Base-by-base conservation (phyloP, 2,888 invertebrate species). In the Acleris literana region DNA sequence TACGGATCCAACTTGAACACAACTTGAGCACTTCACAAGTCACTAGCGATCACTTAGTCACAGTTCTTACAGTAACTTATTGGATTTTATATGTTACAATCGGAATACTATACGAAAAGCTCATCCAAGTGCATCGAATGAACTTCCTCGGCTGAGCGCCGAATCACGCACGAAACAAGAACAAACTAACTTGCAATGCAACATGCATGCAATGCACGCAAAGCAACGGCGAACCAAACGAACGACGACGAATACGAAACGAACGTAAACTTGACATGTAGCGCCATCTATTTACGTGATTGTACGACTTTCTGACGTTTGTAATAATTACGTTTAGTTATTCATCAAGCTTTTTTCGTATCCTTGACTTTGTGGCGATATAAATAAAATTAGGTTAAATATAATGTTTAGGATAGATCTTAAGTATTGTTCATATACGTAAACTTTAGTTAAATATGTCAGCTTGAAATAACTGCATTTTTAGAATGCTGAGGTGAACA, bases 1-100 rank as follows among this genome's bases (percentile, higher is more conserved):
- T 71, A 62, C 70, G 71, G 71, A 75, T 71, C 74, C 75, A 76
- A 80, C 77, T 79, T 77, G 71, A 76, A 75, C 74, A 79, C 76
- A 66, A 73, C 57, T 65, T 66, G 55, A 68, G 66, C 73, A 78
- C 76, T 73, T 52, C 68, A 74, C 67, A 69, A 73, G 69, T 72
- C 74, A 81, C 77, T 71, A 59, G 70, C 69, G 62, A 54, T 71
- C 58, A 62, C 58, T 58, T 54, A 56, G 44, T 58, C 17, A 59
- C 54, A 52, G 59, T 68, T 55, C 48, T 48, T 58, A 58, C 17
- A 18, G 58, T 46, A 58, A 58, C 69, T 67, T 68, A 55, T 57
- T 25, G 44, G 56, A 48, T 49, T 43, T 20, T 53, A 52, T 63
- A 20, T 20, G 55, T 57, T 58, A 52, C 18, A 48, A 60, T 60